These are phyloP conservation scores for Leontopithecus rosalia DNA, from an alignment of 2,797 vertebrate species.

Conservation along the genomic window DNA sequence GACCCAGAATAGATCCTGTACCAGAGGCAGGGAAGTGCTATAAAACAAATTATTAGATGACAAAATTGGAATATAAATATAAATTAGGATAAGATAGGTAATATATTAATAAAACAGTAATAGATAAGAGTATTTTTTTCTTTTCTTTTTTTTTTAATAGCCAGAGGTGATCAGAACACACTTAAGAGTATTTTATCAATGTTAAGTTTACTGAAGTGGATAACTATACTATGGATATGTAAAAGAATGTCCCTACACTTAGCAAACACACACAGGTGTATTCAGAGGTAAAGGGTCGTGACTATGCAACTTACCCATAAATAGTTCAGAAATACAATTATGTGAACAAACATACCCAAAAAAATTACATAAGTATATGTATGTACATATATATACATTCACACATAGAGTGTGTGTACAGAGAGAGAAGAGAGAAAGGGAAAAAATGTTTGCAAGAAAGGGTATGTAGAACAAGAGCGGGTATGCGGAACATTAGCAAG, in stretches of 20 bases:
- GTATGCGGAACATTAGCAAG: not conserved
- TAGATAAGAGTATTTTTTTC: too few species aligned
- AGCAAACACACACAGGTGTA: not conserved
- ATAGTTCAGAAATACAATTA: not conserved
- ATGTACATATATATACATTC: too few species aligned
- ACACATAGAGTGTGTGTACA: not conserved
- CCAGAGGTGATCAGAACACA: too few species aligned
- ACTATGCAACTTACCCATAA: not conserved
- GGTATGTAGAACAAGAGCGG: not conserved
- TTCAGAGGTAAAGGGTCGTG: not conserved
- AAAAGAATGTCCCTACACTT: not conserved
- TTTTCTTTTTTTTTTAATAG: too few species aligned
- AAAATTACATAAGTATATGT: not conserved
- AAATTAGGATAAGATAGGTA: conserved; percentile 18
- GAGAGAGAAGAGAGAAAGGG: too few species aligned
- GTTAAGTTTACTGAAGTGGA: not conserved
- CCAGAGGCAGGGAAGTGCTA: not conserved
- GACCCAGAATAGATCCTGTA: not conserved
- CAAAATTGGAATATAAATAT: conserved; percentile 21
- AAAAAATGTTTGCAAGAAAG: not conserved
- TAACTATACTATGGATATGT: not conserved
- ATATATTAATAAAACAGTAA: not conserved
- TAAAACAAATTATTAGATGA: not conserved
- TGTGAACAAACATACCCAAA: not conserved
- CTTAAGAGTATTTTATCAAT: not conserved